Base-by-base conservation (phyloP, 2,888 invertebrate species). In the Diachrysia chrysitis region DNA sequence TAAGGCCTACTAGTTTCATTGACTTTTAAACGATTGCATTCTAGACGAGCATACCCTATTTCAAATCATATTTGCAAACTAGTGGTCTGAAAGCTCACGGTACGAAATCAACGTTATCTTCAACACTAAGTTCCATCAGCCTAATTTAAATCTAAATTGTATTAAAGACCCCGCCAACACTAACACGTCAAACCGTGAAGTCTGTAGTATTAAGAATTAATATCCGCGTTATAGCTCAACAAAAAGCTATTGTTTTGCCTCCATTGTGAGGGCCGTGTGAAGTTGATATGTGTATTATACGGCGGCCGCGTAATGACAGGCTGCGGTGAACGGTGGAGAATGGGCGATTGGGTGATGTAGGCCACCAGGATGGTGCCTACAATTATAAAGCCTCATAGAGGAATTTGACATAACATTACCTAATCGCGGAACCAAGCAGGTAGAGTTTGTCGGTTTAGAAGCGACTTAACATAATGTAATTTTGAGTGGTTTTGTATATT, bases 241-340 rank as follows among this genome's bases (percentile, higher is more conserved):
- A 70, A 71, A 69, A 72, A 74, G 79, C 73, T 19, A 81, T 81
- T 83, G 82, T 83, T 83, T 83, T 68, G 76, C 67, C 71, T 59
- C 82, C 81, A 85, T 86, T 88, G 90, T 87, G 85, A 64, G 75
- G 76, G 78, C 64, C 76, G 90, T 86, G 89, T 89, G 90, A 91
- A 89, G 89, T 85, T 88, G 92, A 92, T 92, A 91, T 88, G 90
- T 89, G 89, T 90, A 91, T 92, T 92, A 90, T 83, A 87, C 48
- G 83, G 88, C 73, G 81, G 83, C 63, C 80, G 48, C 35, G 64
- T 83, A 84, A 78, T 86, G 71, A 83, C 78, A 78, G 85, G 69
- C 70, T 70, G 64, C 63, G 51, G 58, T 46, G 55, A 51, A 37
- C 62, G 16, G 66, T 46, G 35, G 9, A 9, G 37, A 48, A 54